Conservation (phyloP, 2,797 vertebrate genomes). For the Spinus pinus region DNA sequence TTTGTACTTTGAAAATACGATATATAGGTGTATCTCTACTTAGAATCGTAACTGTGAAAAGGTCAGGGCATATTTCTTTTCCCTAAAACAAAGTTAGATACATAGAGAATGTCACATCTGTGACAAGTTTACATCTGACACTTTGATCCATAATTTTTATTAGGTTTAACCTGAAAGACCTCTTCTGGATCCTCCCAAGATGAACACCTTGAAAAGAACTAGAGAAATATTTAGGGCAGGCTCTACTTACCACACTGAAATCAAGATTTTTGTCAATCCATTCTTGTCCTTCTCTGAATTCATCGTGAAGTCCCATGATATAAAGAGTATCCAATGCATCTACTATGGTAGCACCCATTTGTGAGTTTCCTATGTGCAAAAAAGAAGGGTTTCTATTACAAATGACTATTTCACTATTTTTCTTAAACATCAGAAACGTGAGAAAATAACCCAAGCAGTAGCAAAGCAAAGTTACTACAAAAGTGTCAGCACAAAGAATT, state of each 20-base stretch:
- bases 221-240: neutral
- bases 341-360: conserved; percentile 95
- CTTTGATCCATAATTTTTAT: fast-evolving
- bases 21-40: neutral
- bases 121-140: neutral
- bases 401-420: neutral
- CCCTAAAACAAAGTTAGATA: neutral
- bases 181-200: neutral
- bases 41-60: neutral
- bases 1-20: neutral
- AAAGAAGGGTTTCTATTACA: conserved; percentile 39
- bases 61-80: neutral
- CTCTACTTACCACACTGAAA: conserved; percentile 89
- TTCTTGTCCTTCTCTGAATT: conserved; percentile 95
- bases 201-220: neutral
- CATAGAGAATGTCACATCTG: neutral
- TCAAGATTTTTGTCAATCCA: conserved; percentile 98
- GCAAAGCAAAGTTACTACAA: neutral
- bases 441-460: neutral
- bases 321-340: conserved; percentile 96
- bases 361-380: conserved; percentile 86
- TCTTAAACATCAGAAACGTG: neutral
- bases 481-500: neutral
- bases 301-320: conserved; percentile 96
- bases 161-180: neutral